phyloP scores from a whole-genome alignment of 92 coral and sea anemone genomes.

The Palythoa caribaeorum region DNA sequence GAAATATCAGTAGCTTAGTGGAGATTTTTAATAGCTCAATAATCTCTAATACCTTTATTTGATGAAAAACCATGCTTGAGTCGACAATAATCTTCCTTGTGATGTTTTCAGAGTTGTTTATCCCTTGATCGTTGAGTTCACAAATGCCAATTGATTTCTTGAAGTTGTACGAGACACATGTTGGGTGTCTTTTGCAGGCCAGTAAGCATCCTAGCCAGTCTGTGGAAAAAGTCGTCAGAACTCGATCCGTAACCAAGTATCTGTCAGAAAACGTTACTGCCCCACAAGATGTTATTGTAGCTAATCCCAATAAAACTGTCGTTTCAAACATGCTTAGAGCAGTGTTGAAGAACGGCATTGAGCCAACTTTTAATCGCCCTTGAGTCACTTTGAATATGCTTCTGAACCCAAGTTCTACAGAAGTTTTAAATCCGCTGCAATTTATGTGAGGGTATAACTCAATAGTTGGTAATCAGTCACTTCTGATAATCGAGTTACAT shows the following conservation, averaged over 20 bases:
- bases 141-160: not conserved
- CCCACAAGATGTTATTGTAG: not conserved
- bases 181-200: constrained; percentile 22
- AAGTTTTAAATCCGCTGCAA: not conserved
- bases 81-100: constrained; percentile 6
- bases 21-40: too few relatives aligned
- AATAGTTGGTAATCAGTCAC: not conserved
- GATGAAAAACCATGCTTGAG: constrained; percentile 35
- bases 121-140: constrained; percentile 5
- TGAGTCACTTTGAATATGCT: not conserved
- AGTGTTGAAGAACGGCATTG: not conserved
- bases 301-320: not conserved
- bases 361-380: not conserved
- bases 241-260: not conserved
- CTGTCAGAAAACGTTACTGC: not conserved
- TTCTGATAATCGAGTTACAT: not conserved
- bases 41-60: constrained; percentile 1
- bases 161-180: constrained; percentile 8
- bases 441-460: not conserved
- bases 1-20: too few relatives aligned
- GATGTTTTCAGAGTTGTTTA: not conserved
- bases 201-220: constrained; percentile 11
- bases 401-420: not conserved
- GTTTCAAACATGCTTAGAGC: not conserved
- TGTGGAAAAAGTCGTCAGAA: not conserved